Evolutionary conservation across 2,113 vertebrate genomes (phyloP).

Genomic region (Etheostoma spectabile): DNA sequence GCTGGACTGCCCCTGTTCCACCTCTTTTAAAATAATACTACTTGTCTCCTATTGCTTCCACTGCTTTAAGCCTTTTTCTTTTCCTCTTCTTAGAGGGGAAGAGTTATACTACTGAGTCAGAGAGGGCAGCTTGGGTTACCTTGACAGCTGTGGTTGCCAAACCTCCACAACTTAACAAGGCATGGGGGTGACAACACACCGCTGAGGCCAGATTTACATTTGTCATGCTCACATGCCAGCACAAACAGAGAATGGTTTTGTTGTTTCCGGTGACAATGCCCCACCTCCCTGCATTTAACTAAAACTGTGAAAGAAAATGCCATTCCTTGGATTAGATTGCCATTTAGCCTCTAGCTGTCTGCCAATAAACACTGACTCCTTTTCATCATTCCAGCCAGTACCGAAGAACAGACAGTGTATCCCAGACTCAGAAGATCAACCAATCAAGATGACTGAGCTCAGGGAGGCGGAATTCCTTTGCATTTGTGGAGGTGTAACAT

Average conservation of each 20-base stretch:
- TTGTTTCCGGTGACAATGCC: constrained; percentile 43
- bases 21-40: constrained; percentile 12
- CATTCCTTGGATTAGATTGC: constrained; percentile 38
- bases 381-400: constrained; percentile 20
- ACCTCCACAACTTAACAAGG: constrained; percentile 45
- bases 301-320: constrained; percentile 55
- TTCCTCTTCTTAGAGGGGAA: constrained; percentile 10
- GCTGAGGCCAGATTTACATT: constrained; percentile 56
- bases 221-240: constrained; percentile 57
- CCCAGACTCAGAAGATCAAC: constrained; percentile 30
- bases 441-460: constrained; percentile 53
- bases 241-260: constrained; percentile 52
- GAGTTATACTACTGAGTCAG: constrained; percentile 18
- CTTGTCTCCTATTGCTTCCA: background rate
- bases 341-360: constrained; percentile 54
- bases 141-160: constrained; percentile 57
- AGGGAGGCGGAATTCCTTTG: constrained; percentile 51
- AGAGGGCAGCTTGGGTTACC: constrained; percentile 53
- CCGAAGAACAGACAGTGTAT: constrained; percentile 28
- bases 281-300: constrained; percentile 25
- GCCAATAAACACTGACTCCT: constrained; percentile 36
- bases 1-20: constrained; percentile 9
- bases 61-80: constrained; percentile 11
- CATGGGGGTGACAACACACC: constrained; percentile 45
- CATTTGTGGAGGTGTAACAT: constrained; percentile 39